Conservation (phyloP, 2,797 vertebrate species). For the Tapera naevia region DNA sequence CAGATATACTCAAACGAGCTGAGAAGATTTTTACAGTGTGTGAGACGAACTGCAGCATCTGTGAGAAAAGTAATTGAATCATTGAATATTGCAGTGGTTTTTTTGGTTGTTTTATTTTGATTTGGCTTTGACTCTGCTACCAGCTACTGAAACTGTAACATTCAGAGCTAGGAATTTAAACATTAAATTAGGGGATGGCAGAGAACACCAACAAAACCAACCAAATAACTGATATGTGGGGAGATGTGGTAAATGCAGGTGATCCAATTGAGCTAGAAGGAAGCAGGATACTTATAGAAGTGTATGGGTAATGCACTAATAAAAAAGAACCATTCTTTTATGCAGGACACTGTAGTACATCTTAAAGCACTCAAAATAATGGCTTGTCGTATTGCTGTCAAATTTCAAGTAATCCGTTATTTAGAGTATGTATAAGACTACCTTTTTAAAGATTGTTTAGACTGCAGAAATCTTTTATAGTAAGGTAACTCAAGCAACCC, state of each 20-base stretch:
- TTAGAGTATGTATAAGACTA: neutral
- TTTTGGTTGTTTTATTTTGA: neutral
- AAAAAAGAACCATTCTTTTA: neutral
- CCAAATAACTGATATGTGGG: neutral
- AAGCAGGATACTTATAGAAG: neutral
- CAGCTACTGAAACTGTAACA: neutral
- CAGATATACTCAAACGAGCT: neutral
- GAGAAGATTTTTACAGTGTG: neutral
- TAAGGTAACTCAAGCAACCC: neutral
- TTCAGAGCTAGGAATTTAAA: neutral
- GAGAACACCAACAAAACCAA: neutral
- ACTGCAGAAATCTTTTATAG: conserved; percentile 5
- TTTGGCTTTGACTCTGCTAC: neutral
- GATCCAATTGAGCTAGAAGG: neutral
- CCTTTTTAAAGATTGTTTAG: neutral
- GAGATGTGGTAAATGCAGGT: neutral
- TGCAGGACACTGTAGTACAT: neutral
- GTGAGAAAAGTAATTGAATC: neutral
- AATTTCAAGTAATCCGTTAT: conserved; percentile 47
- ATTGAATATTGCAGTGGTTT: neutral
- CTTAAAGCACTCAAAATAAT: neutral
- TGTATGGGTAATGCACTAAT: neutral
- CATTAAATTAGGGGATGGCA: neutral
- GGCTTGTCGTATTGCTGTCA: conserved; percentile 2
- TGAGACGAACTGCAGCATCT: neutral